Percentiles rank a stretch among this genome's conserved stretches.
Conservation (phyloP, 1,140 invertebrate genomes). For the Drosophila pruinosa region DNA sequence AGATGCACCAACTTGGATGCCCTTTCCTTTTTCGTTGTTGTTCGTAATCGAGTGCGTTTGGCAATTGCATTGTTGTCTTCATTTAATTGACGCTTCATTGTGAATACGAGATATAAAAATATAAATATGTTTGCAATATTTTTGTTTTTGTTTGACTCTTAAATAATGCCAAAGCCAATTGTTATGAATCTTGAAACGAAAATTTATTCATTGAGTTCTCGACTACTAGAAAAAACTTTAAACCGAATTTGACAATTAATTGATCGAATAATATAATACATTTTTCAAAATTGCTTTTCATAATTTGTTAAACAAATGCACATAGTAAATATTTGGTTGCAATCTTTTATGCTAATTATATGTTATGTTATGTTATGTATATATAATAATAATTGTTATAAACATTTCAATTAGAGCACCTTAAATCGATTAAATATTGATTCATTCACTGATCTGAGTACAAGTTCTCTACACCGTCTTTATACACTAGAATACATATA, state of each 20-base stretch:
- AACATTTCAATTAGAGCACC: conserved; percentile 43
- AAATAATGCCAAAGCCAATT: not conserved
- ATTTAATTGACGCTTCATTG: not conserved
- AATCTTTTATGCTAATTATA: conserved; percentile 14
- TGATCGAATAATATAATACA: conserved; percentile 11
- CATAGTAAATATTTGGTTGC: conserved; percentile 29
- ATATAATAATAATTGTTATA: conserved; percentile 28
- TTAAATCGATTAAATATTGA: conserved; percentile 34
- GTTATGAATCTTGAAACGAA: conserved; percentile 16
- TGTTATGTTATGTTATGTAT: not conserved
- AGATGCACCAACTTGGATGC: not conserved
- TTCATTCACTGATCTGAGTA: conserved; percentile 24
- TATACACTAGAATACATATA: conserved; percentile 15
- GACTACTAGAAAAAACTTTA: conserved; percentile 2
- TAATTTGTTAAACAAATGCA: conserved; percentile 28
- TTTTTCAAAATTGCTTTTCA: conserved; percentile 23
- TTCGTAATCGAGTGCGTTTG: not conserved
- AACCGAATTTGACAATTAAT: conserved; percentile 27
- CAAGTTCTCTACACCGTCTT: conserved; percentile 13
- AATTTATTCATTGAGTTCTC: conserved; percentile 14
- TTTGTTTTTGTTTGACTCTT: not conserved
- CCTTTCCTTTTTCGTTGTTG: too few species aligned
- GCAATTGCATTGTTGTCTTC: not conserved
- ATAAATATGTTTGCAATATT: not conserved
- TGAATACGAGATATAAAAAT: not conserved